Evolutionary conservation across 92 coral and sea anemone genomes (phyloP), one percentile per base, ranked within the genome.

Genomic region (Hydrozoanthus gracilis): DNA sequence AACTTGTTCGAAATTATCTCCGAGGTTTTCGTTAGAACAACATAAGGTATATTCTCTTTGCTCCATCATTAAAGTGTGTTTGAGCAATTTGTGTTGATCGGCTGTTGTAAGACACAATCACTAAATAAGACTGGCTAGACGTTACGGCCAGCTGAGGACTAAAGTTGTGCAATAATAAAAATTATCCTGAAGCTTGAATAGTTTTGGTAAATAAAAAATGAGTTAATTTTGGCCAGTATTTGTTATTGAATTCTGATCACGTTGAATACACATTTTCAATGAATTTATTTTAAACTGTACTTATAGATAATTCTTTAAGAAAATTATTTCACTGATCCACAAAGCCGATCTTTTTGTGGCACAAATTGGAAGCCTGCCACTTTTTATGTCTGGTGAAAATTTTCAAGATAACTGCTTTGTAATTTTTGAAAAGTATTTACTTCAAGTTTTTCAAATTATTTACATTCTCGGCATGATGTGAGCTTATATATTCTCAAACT

Each of bases 351-450:
- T 6, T 35, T 68, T 80, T 62, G 45, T 65, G 45, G 10, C 69
- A 13, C 8, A 17, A 74, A 44, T 80, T 65, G 85, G 85, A 52
- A 44, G 52, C 9, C 47, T 66, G 85, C 85, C 85, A 80, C 73
- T 80, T 80, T 27, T 80, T 62, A 74, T 79, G 39, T 45, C 39
- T 64, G 69, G 35, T 46, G 11, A 14, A 46, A 16, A 45, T 80
- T 49, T 64, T 74, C 56, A 18, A 8, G 58, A 74, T 68, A 10
- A 12, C 45, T 8, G 27, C 10, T 48, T 27, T 7, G 27, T 14
- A 3, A 46, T 27, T 35, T 14, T 68, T 35, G 8, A 35, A 8
- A 68, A 17, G 4, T 68, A 7, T 48, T 27, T 3, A 35, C 44
- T 35, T 17, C 15, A 10, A 27, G 27, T 20, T 27, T 35, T 20